phyloP scores from a whole-genome alignment of 1,140 invertebrate species.

The Drosophila varians region DNA sequence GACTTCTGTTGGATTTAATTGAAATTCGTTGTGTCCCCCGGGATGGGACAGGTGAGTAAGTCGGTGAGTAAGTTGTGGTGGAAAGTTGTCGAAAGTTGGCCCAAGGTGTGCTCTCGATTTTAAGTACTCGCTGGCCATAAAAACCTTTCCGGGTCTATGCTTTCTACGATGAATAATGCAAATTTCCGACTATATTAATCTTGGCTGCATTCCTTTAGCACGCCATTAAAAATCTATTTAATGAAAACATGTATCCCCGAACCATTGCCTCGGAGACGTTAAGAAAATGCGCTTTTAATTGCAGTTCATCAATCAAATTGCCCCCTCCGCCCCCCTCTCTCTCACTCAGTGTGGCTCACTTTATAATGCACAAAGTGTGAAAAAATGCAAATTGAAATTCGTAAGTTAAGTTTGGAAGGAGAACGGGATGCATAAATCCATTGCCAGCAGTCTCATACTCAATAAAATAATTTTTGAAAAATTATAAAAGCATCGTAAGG shows the following conservation, averaged over 20 bases:
- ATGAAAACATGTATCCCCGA: constrained; percentile 28
- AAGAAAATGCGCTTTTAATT: constrained; percentile 75
- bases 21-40: constrained; percentile 48
- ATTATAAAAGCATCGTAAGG: constrained; percentile 41
- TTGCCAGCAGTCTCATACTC: constrained; percentile 5
- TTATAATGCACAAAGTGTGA: constrained; percentile 28
- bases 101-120: constrained; percentile 18
- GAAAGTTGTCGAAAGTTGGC: constrained; percentile 43
- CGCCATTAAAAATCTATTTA: constrained; percentile 75
- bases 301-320: constrained; percentile 64
- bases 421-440: constrained; percentile 61
- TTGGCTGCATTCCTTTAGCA: constrained; percentile 53
- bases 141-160: background rate
- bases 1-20: constrained; percentile 59
- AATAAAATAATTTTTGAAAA: background rate
- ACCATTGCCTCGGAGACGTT: constrained; percentile 38
- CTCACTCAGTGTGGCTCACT: too few species aligned
- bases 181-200: constrained; percentile 1
- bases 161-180: constrained; percentile 11
- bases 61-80: constrained; percentile 34
- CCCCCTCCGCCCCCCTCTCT: background rate
- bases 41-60: constrained; percentile 30
- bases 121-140: background rate
- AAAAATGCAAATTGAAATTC: constrained; percentile 31
- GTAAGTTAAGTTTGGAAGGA: constrained; percentile 23